Evolutionary conservation across 1,140 invertebrate genomes (phyloP), one percentile per base, ranked within the genome.

Genomic region (Sycobia sp.): DNA sequence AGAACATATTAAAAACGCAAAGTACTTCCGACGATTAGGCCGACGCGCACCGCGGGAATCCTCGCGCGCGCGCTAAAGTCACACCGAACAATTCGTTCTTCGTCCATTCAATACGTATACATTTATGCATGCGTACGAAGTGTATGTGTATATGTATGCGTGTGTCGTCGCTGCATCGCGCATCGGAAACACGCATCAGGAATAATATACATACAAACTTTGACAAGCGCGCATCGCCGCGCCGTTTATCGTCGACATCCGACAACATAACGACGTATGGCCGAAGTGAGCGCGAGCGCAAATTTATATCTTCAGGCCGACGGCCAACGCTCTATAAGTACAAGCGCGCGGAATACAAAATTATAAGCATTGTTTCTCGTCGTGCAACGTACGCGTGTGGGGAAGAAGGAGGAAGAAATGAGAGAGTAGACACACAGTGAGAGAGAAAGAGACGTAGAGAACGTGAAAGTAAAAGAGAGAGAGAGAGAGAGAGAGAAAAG

Each of bases 351-450:
- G 66, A 56, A 71, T 65, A 67, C 62, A 69, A 70, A 70, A 71
- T n/a, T n/a, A 74, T 71, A 69, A 65, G 70, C 69, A 72, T 74
- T 73, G 69, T 72, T 72, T 73, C 68, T 67, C 61, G 60, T 16
- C 58, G 22, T 16, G 47, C 36, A 11, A 14, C 44, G 44, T 25
- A 14, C 11, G 16, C 22, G 34, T 14, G 27, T 1, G 27, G 18
- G 54, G 46, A 43, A 57, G 23, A 4, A 41, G 22, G 10, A 7
- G 27, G 41, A 36, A 18, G 7, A 16, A 34, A 18, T 2, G 51
- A 36, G 43, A 4, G 25, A n/a, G n/a, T n/a, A n/a, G n/a, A n/a
- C n/a, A n/a, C n/a, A n/a, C n/a, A n/a, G n/a, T n/a, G n/a, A n/a
- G n/a, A n/a, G n/a, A n/a, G 22, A 29, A 4, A 4, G 53, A 4